Percentiles rank a stretch among this genome's conserved stretches.
These are phyloP conservation scores for Lasiommata megera DNA, from an alignment of 2,888 invertebrate genomes.

Conservation along the genomic window DNA sequence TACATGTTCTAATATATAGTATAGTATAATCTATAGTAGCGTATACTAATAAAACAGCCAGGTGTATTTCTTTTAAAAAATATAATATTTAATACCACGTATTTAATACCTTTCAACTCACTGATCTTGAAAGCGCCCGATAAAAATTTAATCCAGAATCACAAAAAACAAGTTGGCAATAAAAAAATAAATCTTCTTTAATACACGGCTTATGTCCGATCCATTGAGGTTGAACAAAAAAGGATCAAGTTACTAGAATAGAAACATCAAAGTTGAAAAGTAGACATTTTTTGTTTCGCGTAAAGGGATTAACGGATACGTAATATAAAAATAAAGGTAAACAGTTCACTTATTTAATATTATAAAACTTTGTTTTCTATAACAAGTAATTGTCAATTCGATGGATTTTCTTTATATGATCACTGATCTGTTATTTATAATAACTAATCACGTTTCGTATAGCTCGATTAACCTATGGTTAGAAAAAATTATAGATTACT, in stretches of 20 bases:
- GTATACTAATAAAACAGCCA: neutral
- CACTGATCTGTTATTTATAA: too few species aligned
- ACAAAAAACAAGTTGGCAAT: conserved; percentile 4
- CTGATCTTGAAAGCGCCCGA: neutral
- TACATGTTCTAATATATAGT: too few species aligned
- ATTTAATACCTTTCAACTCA: conserved; percentile 5
- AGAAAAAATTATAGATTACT: too few species aligned
- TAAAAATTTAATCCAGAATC: conserved; percentile 4
- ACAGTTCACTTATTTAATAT: too few species aligned
- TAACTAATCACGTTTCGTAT: too few species aligned
- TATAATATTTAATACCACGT: neutral
- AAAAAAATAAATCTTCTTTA: conserved; percentile 28
- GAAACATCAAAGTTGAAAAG: conserved; percentile 29
- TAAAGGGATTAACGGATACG: conserved; percentile 5
- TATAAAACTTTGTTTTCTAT: too few species aligned
- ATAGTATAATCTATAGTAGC: too few species aligned
- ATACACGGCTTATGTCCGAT: conserved; percentile 29
- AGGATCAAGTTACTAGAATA: conserved; percentile 41
- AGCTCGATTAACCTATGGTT: too few species aligned
- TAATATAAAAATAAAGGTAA: too few species aligned
- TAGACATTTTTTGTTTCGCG: conserved; percentile 9
- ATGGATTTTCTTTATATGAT: too few species aligned
- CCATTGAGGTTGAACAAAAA: conserved; percentile 33
- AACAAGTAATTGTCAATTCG: too few species aligned
- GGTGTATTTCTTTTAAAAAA: neutral